Evolutionary conservation across 2,888 invertebrate genomes (phyloP).

Genomic region (Sinodicranocentrus sp.): DNA sequence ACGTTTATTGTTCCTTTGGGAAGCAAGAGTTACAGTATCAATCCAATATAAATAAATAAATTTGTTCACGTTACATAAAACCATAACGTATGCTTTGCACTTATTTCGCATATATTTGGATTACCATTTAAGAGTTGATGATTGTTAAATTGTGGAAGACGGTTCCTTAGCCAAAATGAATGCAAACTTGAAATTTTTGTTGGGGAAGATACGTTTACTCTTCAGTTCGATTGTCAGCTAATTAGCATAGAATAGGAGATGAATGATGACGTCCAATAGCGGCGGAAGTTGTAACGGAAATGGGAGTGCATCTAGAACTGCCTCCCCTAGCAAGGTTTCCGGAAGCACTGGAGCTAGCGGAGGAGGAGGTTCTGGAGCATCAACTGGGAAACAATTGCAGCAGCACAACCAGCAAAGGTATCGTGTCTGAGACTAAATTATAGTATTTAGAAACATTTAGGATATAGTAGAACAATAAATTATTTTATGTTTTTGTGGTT

Average conservation of each 20-base stretch:
- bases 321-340: constrained; percentile 46
- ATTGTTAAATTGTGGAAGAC: too few species aligned
- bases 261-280: constrained; percentile 41
- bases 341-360: constrained; percentile 26
- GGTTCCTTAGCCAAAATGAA: too few species aligned
- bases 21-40: too few species aligned
- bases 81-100: too few species aligned
- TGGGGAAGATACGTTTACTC: background rate
- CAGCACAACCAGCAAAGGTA: background rate
- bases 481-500: too few species aligned
- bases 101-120: too few species aligned
- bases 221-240: background rate
- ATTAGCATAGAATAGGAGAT: constrained; percentile 5
- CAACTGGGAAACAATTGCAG: constrained; percentile 15
- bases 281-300: constrained; percentile 52
- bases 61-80: too few species aligned
- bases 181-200: too few species aligned
- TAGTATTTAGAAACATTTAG: background rate
- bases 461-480: background rate
- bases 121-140: too few species aligned
- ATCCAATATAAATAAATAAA: too few species aligned
- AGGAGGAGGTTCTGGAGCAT: background rate
- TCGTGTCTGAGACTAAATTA: background rate
- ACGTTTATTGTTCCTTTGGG: too few species aligned
- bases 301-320: constrained; percentile 63